Evolutionary conservation across 2,797 vertebrate genomes (phyloP).

Genomic region (Hephaestus fuliginosus): DNA sequence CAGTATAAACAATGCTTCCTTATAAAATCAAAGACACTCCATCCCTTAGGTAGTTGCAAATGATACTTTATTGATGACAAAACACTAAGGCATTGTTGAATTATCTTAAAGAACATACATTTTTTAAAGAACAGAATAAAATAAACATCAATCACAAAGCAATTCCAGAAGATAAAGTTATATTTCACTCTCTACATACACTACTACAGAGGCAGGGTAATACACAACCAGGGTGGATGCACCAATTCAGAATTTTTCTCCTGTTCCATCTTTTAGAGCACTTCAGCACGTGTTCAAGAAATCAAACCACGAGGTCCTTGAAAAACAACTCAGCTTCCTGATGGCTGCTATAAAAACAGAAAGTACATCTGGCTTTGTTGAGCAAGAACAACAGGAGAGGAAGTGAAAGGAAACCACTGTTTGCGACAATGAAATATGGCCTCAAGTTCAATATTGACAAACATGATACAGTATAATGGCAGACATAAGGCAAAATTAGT

Average conservation of each 20-base stretch:
- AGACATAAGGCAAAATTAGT: not conserved
- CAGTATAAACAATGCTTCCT: not conserved
- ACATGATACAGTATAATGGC: not conserved
- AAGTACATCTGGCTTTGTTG: not conserved
- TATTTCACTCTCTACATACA: not conserved
- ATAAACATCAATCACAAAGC: no score
- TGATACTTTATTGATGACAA: slow-evolving; percentile 21
- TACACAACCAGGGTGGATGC: not conserved
- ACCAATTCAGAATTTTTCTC: not conserved
- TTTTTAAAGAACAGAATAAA: not conserved
- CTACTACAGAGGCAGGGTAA: not conserved
- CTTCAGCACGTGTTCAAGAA: slow-evolving; percentile 1
- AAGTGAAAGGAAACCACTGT: not conserved
- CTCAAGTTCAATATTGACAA: not conserved
- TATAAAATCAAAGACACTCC: not conserved
- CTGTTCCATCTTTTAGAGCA: not conserved
- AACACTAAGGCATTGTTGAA: not conserved
- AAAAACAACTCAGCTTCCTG: not conserved
- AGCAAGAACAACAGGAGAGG: not conserved
- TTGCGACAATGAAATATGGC: not conserved
- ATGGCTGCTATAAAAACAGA: not conserved
- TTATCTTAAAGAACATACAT: not conserved
- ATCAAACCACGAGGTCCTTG: not conserved
- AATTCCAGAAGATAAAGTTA: not conserved
- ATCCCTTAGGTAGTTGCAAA: not conserved